These are phyloP conservation scores for Gymnoscelis rufifasciata DNA, from an alignment of 2,888 invertebrate species.

Conservation along the genomic window DNA sequence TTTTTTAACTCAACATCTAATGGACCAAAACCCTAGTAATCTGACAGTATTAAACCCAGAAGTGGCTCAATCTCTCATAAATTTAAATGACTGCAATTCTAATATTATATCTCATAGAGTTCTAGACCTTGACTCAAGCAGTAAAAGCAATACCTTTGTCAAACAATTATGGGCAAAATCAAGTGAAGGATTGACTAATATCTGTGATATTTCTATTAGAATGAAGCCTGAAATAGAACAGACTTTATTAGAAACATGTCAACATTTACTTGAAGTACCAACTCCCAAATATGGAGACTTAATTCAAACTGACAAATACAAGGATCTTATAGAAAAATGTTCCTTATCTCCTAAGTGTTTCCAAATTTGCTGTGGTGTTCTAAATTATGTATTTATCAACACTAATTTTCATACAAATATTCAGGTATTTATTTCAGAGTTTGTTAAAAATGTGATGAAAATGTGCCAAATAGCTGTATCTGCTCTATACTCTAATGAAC, in stretches of 20 bases:
- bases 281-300: slow-evolving; percentile 32
- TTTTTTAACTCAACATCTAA: slow-evolving; percentile 51
- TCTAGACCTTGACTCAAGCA: slow-evolving; percentile 41
- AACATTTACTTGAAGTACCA: slow-evolving; percentile 33
- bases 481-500: slow-evolving; percentile 46
- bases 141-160: slow-evolving; percentile 34
- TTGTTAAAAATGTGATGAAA: slow-evolving; percentile 44
- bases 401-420: slow-evolving; percentile 47
- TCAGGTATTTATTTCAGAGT: slow-evolving; percentile 43
- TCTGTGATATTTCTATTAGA: slow-evolving; percentile 49
- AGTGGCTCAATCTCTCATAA: slow-evolving; percentile 56
- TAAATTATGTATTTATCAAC: slow-evolving; percentile 53
- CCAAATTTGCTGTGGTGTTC: slow-evolving; percentile 52
- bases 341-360: slow-evolving; percentile 53
- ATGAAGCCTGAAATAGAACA: slow-evolving; percentile 56
- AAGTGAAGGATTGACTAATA: slow-evolving; percentile 11
- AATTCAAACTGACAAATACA: slow-evolving; percentile 33
- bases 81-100: slow-evolving; percentile 48
- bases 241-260: slow-evolving; percentile 39
- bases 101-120: slow-evolving; percentile 42
- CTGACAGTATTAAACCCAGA: slow-evolving; percentile 47
- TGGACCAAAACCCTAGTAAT: slow-evolving; percentile 37
- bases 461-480: slow-evolving; percentile 32
- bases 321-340: slow-evolving; percentile 42
- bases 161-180: slow-evolving; percentile 49